Evolutionary conservation across 2,888 invertebrate species (phyloP), one percentile per base, ranked within the genome.

Genomic region (Apotomis capreana): DNA sequence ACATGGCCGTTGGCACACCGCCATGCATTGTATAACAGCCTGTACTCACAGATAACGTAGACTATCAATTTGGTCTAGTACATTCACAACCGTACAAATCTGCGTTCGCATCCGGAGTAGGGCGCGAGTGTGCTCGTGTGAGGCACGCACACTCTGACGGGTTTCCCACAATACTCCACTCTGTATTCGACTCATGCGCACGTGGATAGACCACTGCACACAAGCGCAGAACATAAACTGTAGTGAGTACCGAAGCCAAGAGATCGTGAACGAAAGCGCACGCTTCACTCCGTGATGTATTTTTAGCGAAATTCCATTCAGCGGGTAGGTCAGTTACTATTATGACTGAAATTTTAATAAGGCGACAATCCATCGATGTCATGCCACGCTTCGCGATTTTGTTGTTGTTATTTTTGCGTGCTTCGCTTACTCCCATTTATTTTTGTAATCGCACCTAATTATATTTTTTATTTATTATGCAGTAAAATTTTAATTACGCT

Each of bases 81-180:
- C 85, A 88, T 89, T 89, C 89, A 88, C 88, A 87, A 82, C 81
- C 87, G 79, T 84, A 87, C 87, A 87, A 91, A 90, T 90, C 90
- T 89, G 89, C 85, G 89, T 83, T 89, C 84, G 87, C 89, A 92
- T 93, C 92, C 92, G 90, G 91, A 92, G 89, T 87, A 89, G 89
- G 89, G 90, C 88, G 86, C 77, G 74, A 76, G 78, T 76, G 78
- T 74, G 75, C 77, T 83, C 87, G 87, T 87, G 86, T 74, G 81
- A 76, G 69, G 60, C 78, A 81, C 86, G 77, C 87, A 88, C 86
- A 87, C 88, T 78, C 71, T 75, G 76, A 69, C 75, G 63, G 76
- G 80, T 86, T 88, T 87, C 86, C 83, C 85, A 84, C 86, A 81
- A 84, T 78, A 79, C 83, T 81, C 82, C 81, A 78, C 84, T 83